Evolutionary conservation across 2,888 invertebrate species (phyloP).

Genomic region (Chaitophorus viminalis): DNA sequence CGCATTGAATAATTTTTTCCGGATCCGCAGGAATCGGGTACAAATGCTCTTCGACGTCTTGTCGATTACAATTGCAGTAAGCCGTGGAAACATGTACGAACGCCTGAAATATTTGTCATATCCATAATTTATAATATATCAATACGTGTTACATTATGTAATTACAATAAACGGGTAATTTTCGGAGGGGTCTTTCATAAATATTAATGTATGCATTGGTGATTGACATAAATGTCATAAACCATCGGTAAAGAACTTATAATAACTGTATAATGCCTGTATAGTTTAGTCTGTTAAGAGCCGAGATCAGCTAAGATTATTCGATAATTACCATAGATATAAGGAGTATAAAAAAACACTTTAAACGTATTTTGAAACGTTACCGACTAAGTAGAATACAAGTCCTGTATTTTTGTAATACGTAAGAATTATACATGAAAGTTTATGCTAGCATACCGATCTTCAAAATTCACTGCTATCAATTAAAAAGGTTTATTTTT

Average conservation of each 20-base stretch:
- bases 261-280: not conserved
- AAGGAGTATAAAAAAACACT: too few relatives aligned
- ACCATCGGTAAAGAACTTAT: not conserved
- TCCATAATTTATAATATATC: not conserved
- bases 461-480: not conserved
- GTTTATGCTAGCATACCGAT: not conserved
- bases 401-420: not conserved
- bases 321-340: too few relatives aligned
- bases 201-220: not conserved
- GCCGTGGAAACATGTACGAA: slow-evolving; percentile 79
- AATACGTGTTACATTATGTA: too few relatives aligned
- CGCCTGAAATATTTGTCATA: slow-evolving; percentile 67
- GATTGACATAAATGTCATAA: not conserved
- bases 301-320: too few relatives aligned
- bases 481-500: too few relatives aligned
- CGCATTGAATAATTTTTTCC: slow-evolving; percentile 67
- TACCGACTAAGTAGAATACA: not conserved
- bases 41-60: slow-evolving; percentile 70
- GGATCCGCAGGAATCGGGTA: slow-evolving; percentile 68
- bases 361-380: too few relatives aligned
- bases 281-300: too few relatives aligned
- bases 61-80: slow-evolving; percentile 76
- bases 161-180: too few relatives aligned
- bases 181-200: not conserved
- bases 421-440: not conserved